These are phyloP conservation scores for Nannoperca obscura DNA, from an alignment of 2,797 vertebrate species.

Conservation along the genomic window DNA sequence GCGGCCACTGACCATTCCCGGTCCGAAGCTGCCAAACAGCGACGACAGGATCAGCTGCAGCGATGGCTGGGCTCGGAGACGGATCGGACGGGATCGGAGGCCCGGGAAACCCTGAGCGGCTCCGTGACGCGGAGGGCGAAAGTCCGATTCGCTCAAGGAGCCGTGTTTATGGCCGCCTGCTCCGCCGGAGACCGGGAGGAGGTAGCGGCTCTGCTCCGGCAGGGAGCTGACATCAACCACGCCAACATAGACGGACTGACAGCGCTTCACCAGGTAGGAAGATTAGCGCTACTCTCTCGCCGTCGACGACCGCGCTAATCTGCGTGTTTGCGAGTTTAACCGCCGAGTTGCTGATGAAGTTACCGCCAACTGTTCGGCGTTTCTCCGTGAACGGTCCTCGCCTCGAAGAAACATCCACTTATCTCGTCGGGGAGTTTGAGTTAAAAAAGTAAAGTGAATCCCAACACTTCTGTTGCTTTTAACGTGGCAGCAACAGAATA, in stretches of 20 bases:
- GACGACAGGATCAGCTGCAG: slow-evolving; percentile 89
- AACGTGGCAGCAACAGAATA: neutral
- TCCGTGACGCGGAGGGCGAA: slow-evolving; percentile 77
- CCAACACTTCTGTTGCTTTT: neutral
- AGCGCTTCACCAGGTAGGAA: slow-evolving; percentile 88
- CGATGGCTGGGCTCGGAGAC: slow-evolving; percentile 89
- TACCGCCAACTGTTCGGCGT: neutral
- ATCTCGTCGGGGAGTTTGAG: neutral
- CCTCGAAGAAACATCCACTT: slow-evolving; percentile 10
- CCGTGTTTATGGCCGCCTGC: slow-evolving; percentile 91
- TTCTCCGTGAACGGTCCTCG: slow-evolving; percentile 21
- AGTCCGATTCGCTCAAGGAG: slow-evolving; percentile 89
- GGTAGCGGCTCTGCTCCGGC: slow-evolving; percentile 86
- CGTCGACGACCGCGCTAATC: neutral
- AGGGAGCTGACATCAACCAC: slow-evolving; percentile 90
- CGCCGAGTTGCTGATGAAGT: neutral
- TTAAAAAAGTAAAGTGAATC: neutral
- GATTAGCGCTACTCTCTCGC: neutral
- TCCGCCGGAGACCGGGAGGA: slow-evolving; percentile 90
- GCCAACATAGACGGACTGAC: slow-evolving; percentile 90
- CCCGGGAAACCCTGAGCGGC: slow-evolving; percentile 58
- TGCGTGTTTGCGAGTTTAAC: neutral
- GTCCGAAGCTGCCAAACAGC: slow-evolving; percentile 90
- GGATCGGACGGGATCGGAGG: slow-evolving; percentile 79
- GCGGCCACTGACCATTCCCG: slow-evolving; percentile 91